A percentile compares a stretch with the other conserved stretches of the same genome.
Conservation (phyloP, 2,888 invertebrate species). For the Chalcis sispes region DNA sequence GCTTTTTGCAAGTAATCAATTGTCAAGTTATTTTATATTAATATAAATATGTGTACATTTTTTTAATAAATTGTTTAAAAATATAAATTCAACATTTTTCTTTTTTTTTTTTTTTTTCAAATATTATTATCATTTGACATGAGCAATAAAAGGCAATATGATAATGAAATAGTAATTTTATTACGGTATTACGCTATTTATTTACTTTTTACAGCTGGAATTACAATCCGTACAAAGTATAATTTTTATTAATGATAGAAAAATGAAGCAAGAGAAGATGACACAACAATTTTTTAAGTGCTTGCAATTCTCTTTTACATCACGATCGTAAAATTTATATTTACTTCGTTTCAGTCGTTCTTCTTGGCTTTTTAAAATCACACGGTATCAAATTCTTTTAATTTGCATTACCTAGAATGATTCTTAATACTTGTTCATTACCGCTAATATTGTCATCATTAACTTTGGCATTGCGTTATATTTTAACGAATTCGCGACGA, state of each 20-base stretch:
- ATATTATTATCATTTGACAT: too few relatives aligned
- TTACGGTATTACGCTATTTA: not conserved
- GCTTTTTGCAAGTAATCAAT: not conserved
- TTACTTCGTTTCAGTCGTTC: not conserved
- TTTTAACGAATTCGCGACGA: not conserved
- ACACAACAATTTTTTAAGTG: constrained; percentile 26
- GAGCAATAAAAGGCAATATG: constrained; percentile 7
- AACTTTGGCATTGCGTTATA: not conserved
- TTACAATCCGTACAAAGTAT: constrained; percentile 15
- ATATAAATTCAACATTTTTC: too few relatives aligned
- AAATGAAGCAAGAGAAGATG: constrained; percentile 28
- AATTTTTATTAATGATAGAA: constrained; percentile 35
- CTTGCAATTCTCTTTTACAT: constrained; percentile 35
- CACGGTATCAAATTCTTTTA: constrained; percentile 20
- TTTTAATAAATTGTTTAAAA: too few relatives aligned
- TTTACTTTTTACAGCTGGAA: not conserved
- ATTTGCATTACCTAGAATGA: constrained; percentile 21
- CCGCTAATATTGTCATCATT: constrained; percentile 5
- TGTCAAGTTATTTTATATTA: too few relatives aligned
- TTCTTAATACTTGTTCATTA: constrained; percentile 21
- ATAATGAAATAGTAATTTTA: constrained; percentile 6
- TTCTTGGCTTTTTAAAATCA: constrained; percentile 14
- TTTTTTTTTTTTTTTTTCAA: not conserved
- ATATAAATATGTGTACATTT: not conserved
- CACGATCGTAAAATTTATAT: constrained; percentile 34